Evolutionary conservation across 2,113 vertebrate species (phyloP), one percentile per base, ranked within the genome.

Genomic region (Gavia stellata): DNA sequence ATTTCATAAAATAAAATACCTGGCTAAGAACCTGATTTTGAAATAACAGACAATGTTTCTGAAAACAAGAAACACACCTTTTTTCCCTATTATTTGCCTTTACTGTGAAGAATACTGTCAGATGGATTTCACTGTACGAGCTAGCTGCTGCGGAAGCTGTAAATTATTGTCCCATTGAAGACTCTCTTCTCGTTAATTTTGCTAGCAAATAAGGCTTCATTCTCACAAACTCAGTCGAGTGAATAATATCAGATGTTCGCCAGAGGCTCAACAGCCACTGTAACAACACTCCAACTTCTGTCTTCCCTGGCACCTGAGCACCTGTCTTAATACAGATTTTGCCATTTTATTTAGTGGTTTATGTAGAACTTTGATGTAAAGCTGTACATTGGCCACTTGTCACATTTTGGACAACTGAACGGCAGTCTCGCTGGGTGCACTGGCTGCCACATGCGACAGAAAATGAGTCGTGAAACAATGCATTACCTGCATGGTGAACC

Each of bases 101-200:
- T 50, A 3, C 24, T 31, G 34, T 8, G 80, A 80, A 34, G 90
- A 73, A 23, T 13, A 14, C 14, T 33, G 53, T 25, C 9, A 6
- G 79, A 44, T 8, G 62, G 45, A 47, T 82, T 58, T 58, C 23
- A 12, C 42, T 18, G 38, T 67, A 8, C 2, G 0, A 17, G 36
- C 52, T 4, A 7, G 56, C 81, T 81, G 49, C 62, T 3, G 87
- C 3, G 3, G 97, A 92, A 96, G 90, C 83, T 95, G 86, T 98
- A 95, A 97, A 97, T 98, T 96, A 92, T 71, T 91, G 92, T 96
- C 98, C 98, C 87, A 55, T 98, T 97, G 90, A 91, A 74, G 92
- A 90, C 89, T 94, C 97, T 96, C 96, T 92, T 92, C 97, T 97
- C 97, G 88, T 98, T 98, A 96, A 97, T 97, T 98, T 96, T 93